phyloP scores from a whole-genome alignment of 2,113 vertebrate species.

The Pseudopodoces humilis region DNA sequence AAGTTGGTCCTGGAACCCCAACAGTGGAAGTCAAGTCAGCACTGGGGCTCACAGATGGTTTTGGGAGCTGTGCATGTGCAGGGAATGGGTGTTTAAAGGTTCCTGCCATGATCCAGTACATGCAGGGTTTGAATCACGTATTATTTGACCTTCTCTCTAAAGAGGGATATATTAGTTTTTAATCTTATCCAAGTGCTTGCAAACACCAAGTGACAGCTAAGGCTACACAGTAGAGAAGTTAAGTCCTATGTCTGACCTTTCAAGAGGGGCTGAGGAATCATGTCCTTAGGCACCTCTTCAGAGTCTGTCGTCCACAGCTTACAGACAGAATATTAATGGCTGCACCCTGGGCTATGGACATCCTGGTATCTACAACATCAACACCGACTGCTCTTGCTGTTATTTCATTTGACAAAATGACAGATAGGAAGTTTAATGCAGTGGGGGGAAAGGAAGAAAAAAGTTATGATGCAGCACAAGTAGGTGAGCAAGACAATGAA shows the following conservation, averaged over 20 bases:
- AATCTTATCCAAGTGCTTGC: neutral
- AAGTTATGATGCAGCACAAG: neutral
- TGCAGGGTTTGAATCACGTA: fast-evolving
- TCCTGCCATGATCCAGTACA: neutral
- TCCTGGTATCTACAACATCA: neutral
- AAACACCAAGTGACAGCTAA: neutral
- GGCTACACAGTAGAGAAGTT: neutral
- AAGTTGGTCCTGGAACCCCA: neutral
- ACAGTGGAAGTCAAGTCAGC: neutral
- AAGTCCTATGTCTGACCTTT: neutral
- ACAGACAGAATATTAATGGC: neutral
- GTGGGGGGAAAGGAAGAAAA: neutral
- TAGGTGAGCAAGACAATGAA: neutral
- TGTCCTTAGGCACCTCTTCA: neutral
- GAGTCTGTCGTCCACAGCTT: neutral
- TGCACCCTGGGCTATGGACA: neutral
- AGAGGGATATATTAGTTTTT: neutral
- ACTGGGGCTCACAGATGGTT: fast-evolving
- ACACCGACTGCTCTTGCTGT: neutral
- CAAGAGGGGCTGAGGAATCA: neutral
- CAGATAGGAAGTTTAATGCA: neutral
- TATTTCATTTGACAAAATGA: neutral
- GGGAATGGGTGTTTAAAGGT: neutral
- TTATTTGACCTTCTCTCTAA: neutral
- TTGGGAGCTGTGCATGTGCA: neutral